Base-by-base conservation (phyloP, 1,140 invertebrate genomes). In the Hyles vespertilio region DNA sequence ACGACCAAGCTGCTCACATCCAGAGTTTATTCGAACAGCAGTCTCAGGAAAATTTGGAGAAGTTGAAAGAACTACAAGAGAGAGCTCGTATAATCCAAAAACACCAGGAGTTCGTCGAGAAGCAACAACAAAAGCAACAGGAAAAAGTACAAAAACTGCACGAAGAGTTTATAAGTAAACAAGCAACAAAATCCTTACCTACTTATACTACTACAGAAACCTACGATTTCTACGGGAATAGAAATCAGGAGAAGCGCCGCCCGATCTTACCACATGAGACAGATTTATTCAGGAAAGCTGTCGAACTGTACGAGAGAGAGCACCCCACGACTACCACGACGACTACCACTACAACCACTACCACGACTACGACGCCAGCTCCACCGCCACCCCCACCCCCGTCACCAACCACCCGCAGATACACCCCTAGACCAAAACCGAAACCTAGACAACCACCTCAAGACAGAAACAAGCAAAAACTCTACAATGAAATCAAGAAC, bases 91-190 rank as follows among this genome's bases (percentile, higher is more conserved):
- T 93, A 7, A 93, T 93, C 62, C 92, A 93, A 67, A 93, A 93
- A 74, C 93, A 93, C 63, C 92, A 93, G 71, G 91, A 93, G 61
- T 93, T 93, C 66, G 91, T 93, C 11, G 91, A 93, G 66, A 93
- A 92, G 75, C 92, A 93, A 70, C 93, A 93, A 64, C 92, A 93
- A 70, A 93, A 93, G 70, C 91, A 92, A 52, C 90, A 92, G 69
- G 91, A 93, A 65, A 93, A 93, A 78, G 93, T 92, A 2, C 90
- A 92, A 61, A 89, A 91, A 67, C 84, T 93, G 53, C 92, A 93
- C 67, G 90, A 92, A 65, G 92, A 93, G 47, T 93, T 93, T 66
- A 51, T 93, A 0, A 87, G 81, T 59, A 91, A 92, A 67, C 93
- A 93, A 74, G 90, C 91, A n/a, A 91, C 90, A 32, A 91, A 92